Base-by-base conservation (phyloP, 2,888 invertebrate genomes). In the Flabesymbios commensalis region DNA sequence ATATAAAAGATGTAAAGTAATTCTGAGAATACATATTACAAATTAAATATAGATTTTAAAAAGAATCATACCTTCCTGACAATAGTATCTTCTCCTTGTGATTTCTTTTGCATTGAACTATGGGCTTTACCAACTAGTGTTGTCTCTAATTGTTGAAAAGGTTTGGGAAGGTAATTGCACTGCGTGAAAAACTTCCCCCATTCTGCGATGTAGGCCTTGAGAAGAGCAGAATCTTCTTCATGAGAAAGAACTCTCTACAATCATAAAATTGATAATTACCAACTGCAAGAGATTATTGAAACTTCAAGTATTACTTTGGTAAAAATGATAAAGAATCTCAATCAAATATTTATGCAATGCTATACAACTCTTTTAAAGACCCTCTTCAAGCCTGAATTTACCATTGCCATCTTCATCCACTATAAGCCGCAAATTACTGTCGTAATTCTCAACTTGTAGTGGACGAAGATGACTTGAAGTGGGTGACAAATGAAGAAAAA, bases 131-230 rank as follows among this genome's bases (percentile, higher is more conserved):
- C 90, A 59, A 90, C 89, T 42, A 95, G 87, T 59, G 92, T 89
- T 69, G 89, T 89, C 84, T 97, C 96, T 72, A 98, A 85, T 80
- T 94, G 94, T 61, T 91, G 88, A 86, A 98, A 98, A 22, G 97
- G 97, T 71, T 94, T 91, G 1, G 97, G 97, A 75, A 98, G 86
- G 85, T 97, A 98, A 81, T 93, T 92, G 83, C 97, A 96, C 82
- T 99, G 98, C 3, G 94, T 93, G 81, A 96, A 97, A 85, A 97
- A 99, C 80, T 94, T 95, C 53, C 94, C 88, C 99, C 99, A 99
- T 84, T 99, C 98, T 4, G 90, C 89, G 73, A 98, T 98, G 82
- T 99, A 99, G 0, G 96, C 93, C 83, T 94, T 94, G 5, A 99
- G 86, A 39, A 99, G 86, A 0, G 95, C 94, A 80, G 96, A 94